Conservation (phyloP, 2,113 vertebrate genomes). For the Zeus faber region DNA sequence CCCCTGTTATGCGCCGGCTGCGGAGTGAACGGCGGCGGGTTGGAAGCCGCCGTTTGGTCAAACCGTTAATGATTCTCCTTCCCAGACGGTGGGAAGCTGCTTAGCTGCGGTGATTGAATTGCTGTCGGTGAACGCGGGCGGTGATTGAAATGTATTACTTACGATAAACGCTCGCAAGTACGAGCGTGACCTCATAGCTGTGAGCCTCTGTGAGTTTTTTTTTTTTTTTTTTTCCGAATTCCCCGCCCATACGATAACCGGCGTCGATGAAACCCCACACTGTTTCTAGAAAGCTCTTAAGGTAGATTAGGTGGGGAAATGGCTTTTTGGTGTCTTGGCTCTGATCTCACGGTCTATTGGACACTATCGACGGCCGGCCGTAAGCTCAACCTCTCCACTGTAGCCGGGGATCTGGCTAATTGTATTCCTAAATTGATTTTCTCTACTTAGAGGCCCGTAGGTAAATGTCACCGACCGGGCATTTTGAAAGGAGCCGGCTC, state of each 20-base stretch:
- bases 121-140: neutral
- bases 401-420: constrained; percentile 20
- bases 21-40: constrained; percentile 5
- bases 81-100: neutral
- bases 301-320: constrained; percentile 11
- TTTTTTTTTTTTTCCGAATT: too few species aligned
- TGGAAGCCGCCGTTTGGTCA: constrained; percentile 4
- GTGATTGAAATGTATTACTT: neutral
- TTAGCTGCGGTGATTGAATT: neutral
- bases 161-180: constrained; percentile 3
- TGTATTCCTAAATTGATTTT: constrained; percentile 20
- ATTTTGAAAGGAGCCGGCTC: neutral
- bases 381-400: constrained; percentile 20
- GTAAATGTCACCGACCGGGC: constrained; percentile 4
- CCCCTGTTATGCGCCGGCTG: too few species aligned
- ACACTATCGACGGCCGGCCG: constrained; percentile 7
- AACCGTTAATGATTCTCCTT: constrained; percentile 1
- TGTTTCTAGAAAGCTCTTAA: constrained; percentile 1
- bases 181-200: constrained; percentile 3
- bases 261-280: neutral
- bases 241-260: too few species aligned
- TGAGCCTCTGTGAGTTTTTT: neutral
- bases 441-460: neutral
- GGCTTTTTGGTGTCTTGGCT: constrained; percentile 1
- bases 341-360: constrained; percentile 1